Evolutionary conservation across 2,797 vertebrate genomes (phyloP).

Genomic region (Danio tinwini): DNA sequence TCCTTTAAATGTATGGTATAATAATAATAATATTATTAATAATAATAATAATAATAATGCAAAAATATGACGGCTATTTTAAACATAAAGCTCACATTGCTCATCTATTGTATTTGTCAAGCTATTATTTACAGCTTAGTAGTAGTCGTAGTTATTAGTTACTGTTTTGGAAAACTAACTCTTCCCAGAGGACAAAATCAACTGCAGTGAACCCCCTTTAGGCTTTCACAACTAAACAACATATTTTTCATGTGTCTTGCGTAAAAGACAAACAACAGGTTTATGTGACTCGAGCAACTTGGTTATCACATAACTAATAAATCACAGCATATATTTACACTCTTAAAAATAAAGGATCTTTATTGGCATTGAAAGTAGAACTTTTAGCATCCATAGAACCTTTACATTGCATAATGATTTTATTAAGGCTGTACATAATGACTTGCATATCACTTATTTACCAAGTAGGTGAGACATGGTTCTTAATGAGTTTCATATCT

Average conservation of each 20-base stretch:
- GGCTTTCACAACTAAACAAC: slow-evolving; percentile 34
- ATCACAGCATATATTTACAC: neutral
- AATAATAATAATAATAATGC: too few relatives aligned
- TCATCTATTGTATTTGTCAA: neutral
- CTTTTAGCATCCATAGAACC: too few relatives aligned
- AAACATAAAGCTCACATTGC: neutral
- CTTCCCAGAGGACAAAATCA: slow-evolving; percentile 41
- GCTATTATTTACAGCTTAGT: slow-evolving; percentile 2
- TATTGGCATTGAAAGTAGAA: too few relatives aligned
- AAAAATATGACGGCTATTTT: neutral
- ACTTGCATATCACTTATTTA: neutral
- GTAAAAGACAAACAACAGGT: slow-evolving; percentile 4
- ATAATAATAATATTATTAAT: too few relatives aligned
- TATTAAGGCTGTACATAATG: neutral
- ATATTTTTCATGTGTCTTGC: neutral
- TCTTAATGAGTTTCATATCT: neutral
- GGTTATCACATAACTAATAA: neutral
- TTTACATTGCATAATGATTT: too few relatives aligned
- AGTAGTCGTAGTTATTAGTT: slow-evolving; percentile 37
- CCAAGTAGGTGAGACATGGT: neutral
- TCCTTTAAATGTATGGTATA: neutral
- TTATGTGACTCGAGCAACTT: neutral
- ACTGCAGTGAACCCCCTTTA: slow-evolving; percentile 28
- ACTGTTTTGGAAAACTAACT: slow-evolving; percentile 44
- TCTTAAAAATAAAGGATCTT: too few relatives aligned